Base-by-base conservation (phyloP, 2,797 vertebrate genomes). In the Eptatretus atami region DNA sequence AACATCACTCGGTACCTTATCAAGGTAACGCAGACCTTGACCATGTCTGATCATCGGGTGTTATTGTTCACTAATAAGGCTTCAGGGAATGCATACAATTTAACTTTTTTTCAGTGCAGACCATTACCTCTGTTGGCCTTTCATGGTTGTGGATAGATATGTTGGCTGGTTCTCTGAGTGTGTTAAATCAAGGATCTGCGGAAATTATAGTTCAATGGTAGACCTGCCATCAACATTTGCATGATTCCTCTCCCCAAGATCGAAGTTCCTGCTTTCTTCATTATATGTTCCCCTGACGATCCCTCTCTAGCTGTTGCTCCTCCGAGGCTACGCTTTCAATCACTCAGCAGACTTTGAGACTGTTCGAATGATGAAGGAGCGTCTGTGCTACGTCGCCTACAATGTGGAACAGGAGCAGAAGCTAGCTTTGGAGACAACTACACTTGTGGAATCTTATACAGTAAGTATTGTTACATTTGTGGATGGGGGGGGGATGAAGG, bases 321-420 rank as follows among this genome's bases (percentile, higher is more conserved):
- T 86, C 70, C 74, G 83, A 66, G 83, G 82, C 12, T 86, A 86
- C 1, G 83, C 83, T 64, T 86, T 86, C 75, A 86, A 85, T 73
- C 82, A 86, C 67, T 86, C 83, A 44, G 82, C 83, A 63, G 83
- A 86, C 71, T 86, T 86, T 54, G 83, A 86, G 73, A 86, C 83
- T 0, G 83, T 86, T 67, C 78, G 82, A 14, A 86, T 86, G 83
- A 86, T 86, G 74, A 86, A 86, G 76, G 82, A 84, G 67, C 84
- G 83, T 66, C 71, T 86, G 13, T 86, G 83, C 70, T 84, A 86
- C 0, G 83, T 86, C 70, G 82, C 82, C 6, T 86, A 86, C 69
- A 86, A 86, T 72, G 84, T 86, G 25, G 82, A 84, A 52, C 83
- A 84, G 72, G 83, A 86, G 68, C 83, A 86, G 75, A 84, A 85